Evolutionary conservation across 2,113 vertebrate genomes (phyloP).

Genomic region (Abramis brama): DNA sequence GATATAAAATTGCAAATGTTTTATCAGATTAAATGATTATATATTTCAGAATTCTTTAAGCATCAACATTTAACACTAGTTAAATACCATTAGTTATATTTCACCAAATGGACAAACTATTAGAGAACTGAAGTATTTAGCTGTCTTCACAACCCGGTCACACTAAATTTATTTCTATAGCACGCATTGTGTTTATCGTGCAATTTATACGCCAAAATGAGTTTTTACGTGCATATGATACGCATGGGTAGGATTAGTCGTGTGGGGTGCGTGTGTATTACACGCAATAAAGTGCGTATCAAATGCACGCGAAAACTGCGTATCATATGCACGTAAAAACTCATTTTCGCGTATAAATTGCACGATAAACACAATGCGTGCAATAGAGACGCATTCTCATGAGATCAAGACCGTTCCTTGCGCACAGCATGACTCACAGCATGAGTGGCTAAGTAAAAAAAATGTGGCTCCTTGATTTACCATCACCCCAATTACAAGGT

Average conservation of each 20-base stretch:
- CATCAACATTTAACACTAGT: conserved; percentile 9
- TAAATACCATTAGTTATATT: conserved; percentile 1
- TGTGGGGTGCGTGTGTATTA: too few relatives aligned
- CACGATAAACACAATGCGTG: too few relatives aligned
- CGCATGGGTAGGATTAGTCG: too few relatives aligned
- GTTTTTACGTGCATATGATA: too few relatives aligned
- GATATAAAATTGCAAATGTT: neutral
- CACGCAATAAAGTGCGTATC: too few relatives aligned
- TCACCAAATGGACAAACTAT: conserved; percentile 6
- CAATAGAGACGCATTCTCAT: too few relatives aligned
- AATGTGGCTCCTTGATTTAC: conserved; percentile 20
- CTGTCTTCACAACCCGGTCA: neutral
- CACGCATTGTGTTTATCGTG: too few relatives aligned
- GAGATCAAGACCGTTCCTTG: neutral
- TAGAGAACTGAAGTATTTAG: conserved; percentile 22
- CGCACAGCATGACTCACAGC: neutral
- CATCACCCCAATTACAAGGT: conserved; percentile 44
- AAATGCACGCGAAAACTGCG: too few relatives aligned
- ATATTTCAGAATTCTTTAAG: neutral
- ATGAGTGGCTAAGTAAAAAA: neutral
- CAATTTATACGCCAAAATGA: too few relatives aligned
- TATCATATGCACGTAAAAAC: too few relatives aligned
- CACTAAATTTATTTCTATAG: too few relatives aligned
- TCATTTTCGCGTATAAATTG: too few relatives aligned
- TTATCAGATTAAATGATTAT: neutral